A percentile compares a stretch with the other conserved stretches of the same genome.
These are phyloP conservation scores for Melanotaenia pygmaea DNA, from an alignment of 2,797 vertebrate species.

Conservation along the genomic window DNA sequence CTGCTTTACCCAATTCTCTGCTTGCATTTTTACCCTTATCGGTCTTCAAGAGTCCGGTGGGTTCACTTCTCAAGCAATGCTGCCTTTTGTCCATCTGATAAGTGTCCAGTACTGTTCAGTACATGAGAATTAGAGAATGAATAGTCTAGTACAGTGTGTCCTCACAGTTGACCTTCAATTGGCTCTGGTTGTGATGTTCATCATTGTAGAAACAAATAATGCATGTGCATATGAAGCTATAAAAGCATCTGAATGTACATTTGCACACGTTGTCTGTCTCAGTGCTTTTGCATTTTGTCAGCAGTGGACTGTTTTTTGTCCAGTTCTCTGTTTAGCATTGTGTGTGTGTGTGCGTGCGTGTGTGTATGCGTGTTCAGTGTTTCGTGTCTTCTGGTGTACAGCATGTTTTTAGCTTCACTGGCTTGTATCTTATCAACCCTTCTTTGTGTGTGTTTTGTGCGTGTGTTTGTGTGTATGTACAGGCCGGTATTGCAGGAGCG, in stretches of 20 bases:
- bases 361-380: constrained; percentile 64
- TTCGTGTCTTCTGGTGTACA: constrained; percentile 57
- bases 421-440: constrained; percentile 66
- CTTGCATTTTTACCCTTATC: constrained; percentile 72
- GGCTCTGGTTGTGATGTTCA: constrained; percentile 79
- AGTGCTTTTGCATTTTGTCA: constrained; percentile 84
- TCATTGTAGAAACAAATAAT: constrained; percentile 68
- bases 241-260: constrained; percentile 80
- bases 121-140: constrained; percentile 66
- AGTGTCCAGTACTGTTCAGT: constrained; percentile 62
- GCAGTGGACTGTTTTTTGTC: constrained; percentile 66
- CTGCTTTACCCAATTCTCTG: constrained; percentile 77
- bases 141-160: constrained; percentile 60
- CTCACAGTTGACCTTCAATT: constrained; percentile 77
- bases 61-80: constrained; percentile 74
- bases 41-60: constrained; percentile 72
- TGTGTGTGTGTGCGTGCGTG: constrained; percentile 64
- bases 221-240: constrained; percentile 82
- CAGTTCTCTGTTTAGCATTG: constrained; percentile 62
- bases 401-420: constrained; percentile 42
- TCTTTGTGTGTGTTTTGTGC: constrained; percentile 59
- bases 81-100: constrained; percentile 71
- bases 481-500: constrained; percentile 98
- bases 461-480: constrained; percentile 73
- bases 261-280: constrained; percentile 78